Conservation (phyloP, 2,888 invertebrate genomes). For the Eledona agricola region DNA sequence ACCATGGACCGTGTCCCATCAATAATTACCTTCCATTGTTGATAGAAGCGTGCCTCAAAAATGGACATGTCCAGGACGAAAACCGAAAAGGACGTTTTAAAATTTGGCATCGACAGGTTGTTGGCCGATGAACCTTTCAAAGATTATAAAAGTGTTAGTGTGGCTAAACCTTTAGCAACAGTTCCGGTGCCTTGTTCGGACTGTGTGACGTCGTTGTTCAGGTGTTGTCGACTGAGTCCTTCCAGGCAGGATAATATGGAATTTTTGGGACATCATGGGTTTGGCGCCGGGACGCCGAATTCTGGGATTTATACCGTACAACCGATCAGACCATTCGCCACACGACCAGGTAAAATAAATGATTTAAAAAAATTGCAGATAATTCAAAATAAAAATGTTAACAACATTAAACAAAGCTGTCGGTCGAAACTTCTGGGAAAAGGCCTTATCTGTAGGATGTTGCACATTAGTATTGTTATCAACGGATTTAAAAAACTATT, state of each 20-base stretch:
- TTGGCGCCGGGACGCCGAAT: slow-evolving; percentile 14
- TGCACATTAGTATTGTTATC: no score
- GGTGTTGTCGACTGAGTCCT: slow-evolving; percentile 66
- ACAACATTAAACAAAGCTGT: no score
- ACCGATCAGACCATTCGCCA: slow-evolving; percentile 60
- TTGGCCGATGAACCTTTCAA: slow-evolving; percentile 52
- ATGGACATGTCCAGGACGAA: slow-evolving; percentile 39
- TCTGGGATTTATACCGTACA: slow-evolving; percentile 54
- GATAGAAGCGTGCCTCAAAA: slow-evolving; percentile 4
- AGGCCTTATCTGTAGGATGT: no score
- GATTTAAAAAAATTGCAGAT: background rate
- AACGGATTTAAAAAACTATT: no score
- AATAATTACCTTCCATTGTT: slow-evolving; percentile 10
- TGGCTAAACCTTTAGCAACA: slow-evolving; percentile 55
- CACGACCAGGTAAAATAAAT: slow-evolving; percentile 50
- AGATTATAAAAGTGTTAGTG: slow-evolving; percentile 22
- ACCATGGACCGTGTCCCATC: slow-evolving; percentile 14
- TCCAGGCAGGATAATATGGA: slow-evolving; percentile 35
- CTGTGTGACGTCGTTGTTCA: slow-evolving; percentile 71
- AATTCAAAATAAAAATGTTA: slow-evolving; percentile 1
- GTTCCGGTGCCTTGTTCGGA: slow-evolving; percentile 67
- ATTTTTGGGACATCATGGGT: slow-evolving; percentile 40
- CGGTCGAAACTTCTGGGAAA: no score
- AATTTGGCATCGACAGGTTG: slow-evolving; percentile 78
- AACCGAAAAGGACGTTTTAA: slow-evolving; percentile 63